These are phyloP conservation scores for roundworm (Caenorhabditis elegans) DNA, from an alignment of 1,140 invertebrate species.

Conservation along the genomic window DNA sequence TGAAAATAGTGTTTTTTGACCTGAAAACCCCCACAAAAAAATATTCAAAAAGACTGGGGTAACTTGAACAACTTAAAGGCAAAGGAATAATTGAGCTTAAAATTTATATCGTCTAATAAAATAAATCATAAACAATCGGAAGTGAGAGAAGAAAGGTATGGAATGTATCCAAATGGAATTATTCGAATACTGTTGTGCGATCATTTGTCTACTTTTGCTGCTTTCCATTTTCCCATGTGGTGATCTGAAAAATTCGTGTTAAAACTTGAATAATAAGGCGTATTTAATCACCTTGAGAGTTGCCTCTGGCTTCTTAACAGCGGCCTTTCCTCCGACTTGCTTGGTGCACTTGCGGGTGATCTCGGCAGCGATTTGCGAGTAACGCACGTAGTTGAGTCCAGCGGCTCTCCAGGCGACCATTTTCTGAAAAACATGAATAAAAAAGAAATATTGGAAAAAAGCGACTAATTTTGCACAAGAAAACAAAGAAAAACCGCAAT, in stretches of 20 bases:
- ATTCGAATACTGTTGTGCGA: neutral
- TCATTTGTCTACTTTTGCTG: conserved; percentile 4
- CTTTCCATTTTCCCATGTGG: conserved; percentile 36
- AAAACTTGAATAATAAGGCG: neutral
- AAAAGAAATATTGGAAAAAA: too few relatives aligned
- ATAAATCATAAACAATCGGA: neutral
- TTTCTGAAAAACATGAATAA: neutral
- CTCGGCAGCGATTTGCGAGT: conserved; percentile 52
- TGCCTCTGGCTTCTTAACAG: neutral
- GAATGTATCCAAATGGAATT: conserved; percentile 10
- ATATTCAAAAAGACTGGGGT: neutral
- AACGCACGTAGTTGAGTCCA: conserved; percentile 55
- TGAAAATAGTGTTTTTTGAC: neutral
- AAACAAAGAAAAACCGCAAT: too few relatives aligned
- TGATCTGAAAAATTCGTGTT: conserved; percentile 5
- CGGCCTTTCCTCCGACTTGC: neutral
- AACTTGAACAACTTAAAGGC: neutral
- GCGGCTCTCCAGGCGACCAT: conserved; percentile 52
- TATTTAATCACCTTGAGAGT: conserved; percentile 12
- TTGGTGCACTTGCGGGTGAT: conserved; percentile 39
- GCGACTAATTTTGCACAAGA: too few relatives aligned
- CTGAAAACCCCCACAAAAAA: neutral
- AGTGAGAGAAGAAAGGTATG: neutral
- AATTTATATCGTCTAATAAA: conserved; percentile 8
- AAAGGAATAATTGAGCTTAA: neutral